Percentiles rank a stretch among this genome's conserved stretches.
phyloP scores from a whole-genome alignment of 2,113 vertebrate species.

The Cyphomyrus plagiostoma region DNA sequence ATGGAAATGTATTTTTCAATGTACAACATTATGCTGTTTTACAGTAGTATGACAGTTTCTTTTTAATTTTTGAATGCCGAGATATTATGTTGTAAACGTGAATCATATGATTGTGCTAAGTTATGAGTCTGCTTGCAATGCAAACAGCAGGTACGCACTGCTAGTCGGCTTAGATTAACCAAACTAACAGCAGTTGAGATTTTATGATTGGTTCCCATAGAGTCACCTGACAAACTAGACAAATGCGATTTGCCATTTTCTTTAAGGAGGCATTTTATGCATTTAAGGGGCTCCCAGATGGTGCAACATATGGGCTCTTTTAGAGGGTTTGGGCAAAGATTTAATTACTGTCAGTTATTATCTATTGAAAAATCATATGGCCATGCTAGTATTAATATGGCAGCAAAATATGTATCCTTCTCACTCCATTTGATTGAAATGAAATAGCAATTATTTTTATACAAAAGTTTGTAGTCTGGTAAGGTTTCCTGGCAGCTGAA shows the following conservation, averaged over 20 bases:
- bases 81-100: not conserved
- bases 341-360: constrained; percentile 2
- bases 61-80: not conserved
- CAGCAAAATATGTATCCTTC: not conserved
- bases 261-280: not conserved
- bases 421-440: constrained; percentile 2
- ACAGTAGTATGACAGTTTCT: not conserved
- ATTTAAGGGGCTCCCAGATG: constrained; percentile 1
- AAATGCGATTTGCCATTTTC: not conserved
- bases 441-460: not conserved
- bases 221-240: not conserved
- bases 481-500: not conserved
- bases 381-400: not conserved
- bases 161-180: not conserved
- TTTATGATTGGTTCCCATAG: not conserved
- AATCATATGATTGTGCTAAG: not conserved
- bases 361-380: not conserved
- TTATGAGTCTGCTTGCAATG: not conserved
- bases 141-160: not conserved
- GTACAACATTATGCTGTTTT: not conserved
- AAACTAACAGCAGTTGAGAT: not conserved
- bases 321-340: not conserved
- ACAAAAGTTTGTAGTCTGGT: not conserved
- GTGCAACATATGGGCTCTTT: not conserved
- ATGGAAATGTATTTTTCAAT: not conserved